Evolutionary conservation across 2,797 vertebrate genomes (phyloP).

Genomic region (Philypnodon macrostomus): DNA sequence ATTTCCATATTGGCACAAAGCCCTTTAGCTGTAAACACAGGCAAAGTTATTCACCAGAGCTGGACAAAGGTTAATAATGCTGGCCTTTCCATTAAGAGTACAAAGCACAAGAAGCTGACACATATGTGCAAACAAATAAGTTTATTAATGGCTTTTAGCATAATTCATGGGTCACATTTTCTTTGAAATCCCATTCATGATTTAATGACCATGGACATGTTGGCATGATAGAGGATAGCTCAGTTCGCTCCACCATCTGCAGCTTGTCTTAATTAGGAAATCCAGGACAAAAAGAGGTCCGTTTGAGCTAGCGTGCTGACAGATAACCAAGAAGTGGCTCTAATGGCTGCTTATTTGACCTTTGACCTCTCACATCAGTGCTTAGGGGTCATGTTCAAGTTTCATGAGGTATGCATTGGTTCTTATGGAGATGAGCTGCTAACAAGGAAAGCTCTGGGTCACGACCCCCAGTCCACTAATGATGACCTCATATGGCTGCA

Average conservation of each 20-base stretch:
- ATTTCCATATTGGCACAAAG: constrained; percentile 1
- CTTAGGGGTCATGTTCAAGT: constrained; percentile 85
- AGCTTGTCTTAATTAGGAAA: constrained; percentile 55
- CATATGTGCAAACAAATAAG: constrained; percentile 53
- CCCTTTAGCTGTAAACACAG: constrained; percentile 6
- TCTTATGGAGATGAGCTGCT: constrained; percentile 58
- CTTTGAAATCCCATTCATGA: constrained; percentile 40
- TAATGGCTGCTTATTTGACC: constrained; percentile 80
- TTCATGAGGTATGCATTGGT: constrained; percentile 59
- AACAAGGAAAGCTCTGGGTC: constrained; percentile 50
- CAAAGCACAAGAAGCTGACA: constrained; percentile 18
- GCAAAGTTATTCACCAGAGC: not conserved
- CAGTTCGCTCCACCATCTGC: constrained; percentile 41
- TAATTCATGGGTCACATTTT: constrained; percentile 42
- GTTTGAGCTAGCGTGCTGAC: constrained; percentile 74
- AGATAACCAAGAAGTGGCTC: constrained; percentile 85
- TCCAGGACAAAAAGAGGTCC: constrained; percentile 81
- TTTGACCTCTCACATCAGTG: constrained; percentile 73
- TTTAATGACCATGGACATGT: constrained; percentile 54
- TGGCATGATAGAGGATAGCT: constrained; percentile 45
- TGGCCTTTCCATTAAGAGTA: constrained; percentile 16
- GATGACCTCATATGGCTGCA: constrained; percentile 57
- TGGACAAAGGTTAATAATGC: constrained; percentile 13
- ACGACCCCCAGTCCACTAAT: constrained; percentile 54
- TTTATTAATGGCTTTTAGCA: constrained; percentile 48